Percentiles rank a stretch among this genome's conserved stretches.
These are phyloP conservation scores for Sicus ferrugineus DNA, from an alignment of 2,888 invertebrate genomes.

Conservation along the genomic window DNA sequence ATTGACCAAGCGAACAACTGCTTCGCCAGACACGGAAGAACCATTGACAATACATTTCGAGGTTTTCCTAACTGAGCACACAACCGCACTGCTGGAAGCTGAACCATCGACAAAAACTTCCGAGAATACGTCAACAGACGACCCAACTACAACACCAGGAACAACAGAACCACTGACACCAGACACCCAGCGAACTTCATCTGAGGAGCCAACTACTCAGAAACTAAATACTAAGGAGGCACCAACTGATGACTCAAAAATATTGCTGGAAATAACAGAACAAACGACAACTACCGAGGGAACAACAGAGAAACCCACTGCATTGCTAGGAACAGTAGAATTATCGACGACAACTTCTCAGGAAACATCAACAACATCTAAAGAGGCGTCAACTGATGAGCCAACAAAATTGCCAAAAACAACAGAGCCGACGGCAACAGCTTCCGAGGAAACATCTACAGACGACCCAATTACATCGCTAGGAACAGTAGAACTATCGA, in stretches of 20 bases:
- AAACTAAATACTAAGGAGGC: background rate
- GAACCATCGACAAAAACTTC: background rate
- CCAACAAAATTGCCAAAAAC: background rate
- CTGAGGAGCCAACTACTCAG: background rate
- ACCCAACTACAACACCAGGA: background rate
- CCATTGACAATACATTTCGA: too few species aligned
- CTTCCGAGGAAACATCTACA: background rate
- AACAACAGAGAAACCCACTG: background rate
- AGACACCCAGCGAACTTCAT: background rate
- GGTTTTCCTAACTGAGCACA: too few species aligned
- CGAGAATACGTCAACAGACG: background rate
- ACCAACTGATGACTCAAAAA: background rate
- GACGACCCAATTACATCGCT: background rate
- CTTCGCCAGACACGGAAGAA: too few species aligned
- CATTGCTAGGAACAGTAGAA: background rate
- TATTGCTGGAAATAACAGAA: too few species aligned
- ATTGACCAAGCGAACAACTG: too few species aligned
- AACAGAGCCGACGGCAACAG: background rate
- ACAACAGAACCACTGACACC: background rate
- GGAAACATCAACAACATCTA: background rate
- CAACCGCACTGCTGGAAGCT: slow-evolving; percentile 5
- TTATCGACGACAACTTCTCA: background rate
- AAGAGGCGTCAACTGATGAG: background rate
- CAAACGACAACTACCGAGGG: background rate
- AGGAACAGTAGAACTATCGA: background rate